These are phyloP conservation scores for Callipepla californica DNA, from an alignment of 2,113 vertebrate species.

Conservation along the genomic window DNA sequence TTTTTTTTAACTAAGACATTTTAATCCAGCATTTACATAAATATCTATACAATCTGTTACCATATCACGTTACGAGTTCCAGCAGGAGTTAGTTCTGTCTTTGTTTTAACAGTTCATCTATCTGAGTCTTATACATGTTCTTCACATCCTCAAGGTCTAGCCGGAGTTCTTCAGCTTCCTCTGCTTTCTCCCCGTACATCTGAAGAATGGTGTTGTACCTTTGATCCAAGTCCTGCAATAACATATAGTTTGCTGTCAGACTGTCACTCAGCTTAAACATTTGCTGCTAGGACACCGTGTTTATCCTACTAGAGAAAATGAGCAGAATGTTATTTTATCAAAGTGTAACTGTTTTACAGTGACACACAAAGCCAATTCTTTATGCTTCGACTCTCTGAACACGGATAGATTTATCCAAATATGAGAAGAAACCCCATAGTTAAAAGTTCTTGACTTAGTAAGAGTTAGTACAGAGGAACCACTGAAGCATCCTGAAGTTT, in stretches of 20 bases:
- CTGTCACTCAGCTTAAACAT: neutral
- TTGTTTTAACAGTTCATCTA: conserved; percentile 93
- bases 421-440: neutral
- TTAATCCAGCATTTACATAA: conserved; percentile 71
- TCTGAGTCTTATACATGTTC: conserved; percentile 98
- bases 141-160: conserved; percentile 98
- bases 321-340: neutral
- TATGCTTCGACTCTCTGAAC: neutral
- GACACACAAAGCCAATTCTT: neutral
- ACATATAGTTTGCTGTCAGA: neutral
- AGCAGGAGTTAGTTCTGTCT: conserved; percentile 75
- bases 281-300: neutral
- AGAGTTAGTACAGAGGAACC: neutral
- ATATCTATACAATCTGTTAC: conserved; percentile 68
- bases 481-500: neutral
- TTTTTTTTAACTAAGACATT: conserved; percentile 66
- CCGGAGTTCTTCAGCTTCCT: conserved; percentile 94
- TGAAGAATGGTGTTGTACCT: conserved; percentile 98
- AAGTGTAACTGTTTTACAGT: neutral
- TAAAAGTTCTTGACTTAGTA: neutral
- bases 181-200: conserved; percentile 99
- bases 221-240: conserved; percentile 93
- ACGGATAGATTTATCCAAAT: neutral
- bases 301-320: neutral
- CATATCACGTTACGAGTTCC: neutral